Percentiles rank a stretch among this genome's conserved stretches.
Evolutionary conservation across 2,797 vertebrate species (phyloP).

Genomic region (Aeoliscus strigatus): DNA sequence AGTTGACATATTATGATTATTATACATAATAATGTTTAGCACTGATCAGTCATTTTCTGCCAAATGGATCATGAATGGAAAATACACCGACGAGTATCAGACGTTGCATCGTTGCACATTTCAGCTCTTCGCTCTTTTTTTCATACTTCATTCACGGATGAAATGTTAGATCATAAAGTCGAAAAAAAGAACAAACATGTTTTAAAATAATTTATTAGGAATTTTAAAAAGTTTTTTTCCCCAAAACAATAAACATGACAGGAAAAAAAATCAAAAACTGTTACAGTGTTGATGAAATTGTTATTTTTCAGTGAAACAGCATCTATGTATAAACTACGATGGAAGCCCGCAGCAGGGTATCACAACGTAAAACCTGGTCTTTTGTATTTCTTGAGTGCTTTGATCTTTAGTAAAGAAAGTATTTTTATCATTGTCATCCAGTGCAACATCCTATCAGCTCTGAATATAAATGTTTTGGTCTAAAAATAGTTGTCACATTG

Average conservation of each 20-base stretch:
- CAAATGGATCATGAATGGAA: too few species aligned
- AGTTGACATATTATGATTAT: too few species aligned
- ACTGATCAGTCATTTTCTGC: too few species aligned
- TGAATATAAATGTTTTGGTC: constrained; percentile 52
- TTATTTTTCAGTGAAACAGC: constrained; percentile 63
- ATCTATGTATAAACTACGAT: constrained; percentile 38
- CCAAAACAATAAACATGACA: constrained; percentile 70
- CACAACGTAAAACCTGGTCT: constrained; percentile 52
- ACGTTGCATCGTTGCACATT: too few species aligned
- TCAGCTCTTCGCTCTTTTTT: too few species aligned
- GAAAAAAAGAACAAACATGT: too few species aligned
- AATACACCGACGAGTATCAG: too few species aligned
- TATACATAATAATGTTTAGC: too few species aligned
- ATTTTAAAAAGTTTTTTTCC: constrained; percentile 91
- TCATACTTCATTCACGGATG: too few species aligned
- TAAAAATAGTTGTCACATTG: constrained; percentile 58
- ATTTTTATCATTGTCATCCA: constrained; percentile 52
- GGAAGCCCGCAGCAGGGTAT: constrained; percentile 47
- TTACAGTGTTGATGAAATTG: constrained; percentile 73
- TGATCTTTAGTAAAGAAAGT: constrained; percentile 55
- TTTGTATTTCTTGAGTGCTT: constrained; percentile 52
- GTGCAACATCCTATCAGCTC: constrained; percentile 63
- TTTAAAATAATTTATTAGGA: constrained; percentile 99
- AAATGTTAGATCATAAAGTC: too few species aligned
- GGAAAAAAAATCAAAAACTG: constrained; percentile 74